A percentile compares a stretch with the other conserved stretches of the same genome.
Evolutionary conservation across 2,797 vertebrate species (phyloP).

Genomic region (Periparus ater): DNA sequence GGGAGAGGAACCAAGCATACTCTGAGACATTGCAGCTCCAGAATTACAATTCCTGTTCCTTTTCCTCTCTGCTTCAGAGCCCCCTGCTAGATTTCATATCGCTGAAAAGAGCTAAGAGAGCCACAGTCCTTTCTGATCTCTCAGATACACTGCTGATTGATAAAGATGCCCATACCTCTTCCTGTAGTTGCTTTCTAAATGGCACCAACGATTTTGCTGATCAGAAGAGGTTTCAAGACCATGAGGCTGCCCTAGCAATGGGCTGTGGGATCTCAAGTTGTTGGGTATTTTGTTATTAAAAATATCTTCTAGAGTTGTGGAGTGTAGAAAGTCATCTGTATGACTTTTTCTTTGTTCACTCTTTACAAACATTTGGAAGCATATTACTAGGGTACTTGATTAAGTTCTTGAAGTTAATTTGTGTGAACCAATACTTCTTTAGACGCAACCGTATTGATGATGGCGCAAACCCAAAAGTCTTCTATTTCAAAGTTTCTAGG

Average conservation of each 20-base stretch:
- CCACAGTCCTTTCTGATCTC: not conserved
- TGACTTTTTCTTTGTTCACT: not conserved
- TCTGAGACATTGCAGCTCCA: not conserved
- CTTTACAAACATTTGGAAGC: not conserved
- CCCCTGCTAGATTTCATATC: not conserved
- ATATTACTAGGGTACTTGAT: not conserved
- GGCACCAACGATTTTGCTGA: not conserved
- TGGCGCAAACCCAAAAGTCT: not conserved
- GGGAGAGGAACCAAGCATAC: not conserved
- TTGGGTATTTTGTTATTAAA: not conserved
- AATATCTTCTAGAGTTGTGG: not conserved
- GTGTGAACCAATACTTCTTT: not conserved
- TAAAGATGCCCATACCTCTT: not conserved
- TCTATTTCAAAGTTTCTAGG: not conserved
- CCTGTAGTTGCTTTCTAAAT: not conserved
- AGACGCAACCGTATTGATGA: not conserved
- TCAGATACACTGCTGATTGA: not conserved
- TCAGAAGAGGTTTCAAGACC: not conserved
- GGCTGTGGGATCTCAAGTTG: not conserved
- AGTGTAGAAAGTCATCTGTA: not conserved
- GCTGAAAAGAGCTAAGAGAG: not conserved
- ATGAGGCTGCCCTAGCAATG: not conserved
- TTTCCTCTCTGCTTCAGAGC: not conserved
- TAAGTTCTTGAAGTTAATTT: not conserved
- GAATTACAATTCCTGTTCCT: not conserved